Base-by-base conservation (phyloP, 2,797 vertebrate species). In the Tokudaia muenninki region DNA sequence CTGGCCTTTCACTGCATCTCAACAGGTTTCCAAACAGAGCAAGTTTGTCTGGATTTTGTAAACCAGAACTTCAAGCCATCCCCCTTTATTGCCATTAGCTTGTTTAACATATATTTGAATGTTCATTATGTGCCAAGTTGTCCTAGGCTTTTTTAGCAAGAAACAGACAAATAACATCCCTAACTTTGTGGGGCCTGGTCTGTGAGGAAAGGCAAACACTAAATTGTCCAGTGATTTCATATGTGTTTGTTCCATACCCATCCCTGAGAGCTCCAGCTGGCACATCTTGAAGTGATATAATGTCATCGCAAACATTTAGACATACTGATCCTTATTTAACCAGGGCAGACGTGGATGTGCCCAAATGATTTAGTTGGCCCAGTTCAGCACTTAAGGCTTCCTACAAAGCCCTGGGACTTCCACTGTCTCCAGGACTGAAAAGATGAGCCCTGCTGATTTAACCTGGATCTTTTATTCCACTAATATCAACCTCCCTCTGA, bases 271-370 rank as follows among this genome's bases (percentile, higher is more conserved):
- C 84, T 94, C 50, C 34, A 47, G 37, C 31, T 2, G n/a, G 67
- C 91, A 47, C 87, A 92, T 87, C 67, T 75, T 82, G 61, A 94
- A 94, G 87, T 47, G 78, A 97, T 80, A 88, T 2, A 47, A 65
- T 67, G 47, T 67, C 87, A 34, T 88, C 5, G 1, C 67, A 59
- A 50, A 87, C 63, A 57, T 72, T 67, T 81, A 78, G 41, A 78
- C 70, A 26, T 74, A n/a, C 29, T 92, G 44, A 86, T 94, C 50
- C 34, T 65, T 63, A 37, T 21, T 82, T 63, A 88, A 44, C 67
- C 14, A 14, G 26, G 37, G 37, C 55, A 72, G 77, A 83, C 81
- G 34, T 79, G 37, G 11, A 87, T 63, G 34, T 70, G 91, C 81
- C 55, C 67, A 55, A 65, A 65, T 65, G 93, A 65, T 94, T 96